These are phyloP conservation scores for Mycteria americana DNA, from an alignment of 2,797 vertebrate species.

Conservation along the genomic window DNA sequence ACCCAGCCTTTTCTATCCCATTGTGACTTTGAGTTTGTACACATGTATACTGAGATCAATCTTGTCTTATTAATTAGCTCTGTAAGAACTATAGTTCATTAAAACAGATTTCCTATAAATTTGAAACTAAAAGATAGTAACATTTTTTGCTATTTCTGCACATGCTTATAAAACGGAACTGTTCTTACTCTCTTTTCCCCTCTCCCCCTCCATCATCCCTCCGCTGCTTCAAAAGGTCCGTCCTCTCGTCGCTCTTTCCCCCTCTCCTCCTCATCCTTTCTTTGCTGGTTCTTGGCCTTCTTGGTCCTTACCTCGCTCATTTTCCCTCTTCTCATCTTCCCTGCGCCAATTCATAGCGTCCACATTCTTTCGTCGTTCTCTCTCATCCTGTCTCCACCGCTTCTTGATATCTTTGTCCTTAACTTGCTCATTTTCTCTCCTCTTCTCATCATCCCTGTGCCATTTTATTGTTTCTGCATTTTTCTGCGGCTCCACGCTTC, in stretches of 20 bases:
- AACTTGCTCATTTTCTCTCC: conserved; percentile 71
- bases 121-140: neutral
- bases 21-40: neutral
- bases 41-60: neutral
- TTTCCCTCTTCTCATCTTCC: conserved; percentile 70
- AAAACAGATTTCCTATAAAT: neutral
- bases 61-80: neutral
- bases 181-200: neutral
- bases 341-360: conserved; percentile 66
- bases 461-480: conserved; percentile 67
- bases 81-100: neutral
- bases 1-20: neutral
- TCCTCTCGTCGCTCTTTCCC: neutral
- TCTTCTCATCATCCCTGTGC: conserved; percentile 71
- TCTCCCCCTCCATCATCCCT: conserved; percentile 31
- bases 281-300: conserved; percentile 35
- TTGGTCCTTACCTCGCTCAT: conserved; percentile 69
- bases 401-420: conserved; percentile 72
- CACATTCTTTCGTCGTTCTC: conserved; percentile 67
- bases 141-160: neutral
- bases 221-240: neutral
- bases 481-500: conserved; percentile 68
- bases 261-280: conserved; percentile 30
- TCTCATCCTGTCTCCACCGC: conserved; percentile 70
- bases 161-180: neutral